phyloP scores from a whole-genome alignment of 2,888 invertebrate genomes.

The Belgica antarctica region DNA sequence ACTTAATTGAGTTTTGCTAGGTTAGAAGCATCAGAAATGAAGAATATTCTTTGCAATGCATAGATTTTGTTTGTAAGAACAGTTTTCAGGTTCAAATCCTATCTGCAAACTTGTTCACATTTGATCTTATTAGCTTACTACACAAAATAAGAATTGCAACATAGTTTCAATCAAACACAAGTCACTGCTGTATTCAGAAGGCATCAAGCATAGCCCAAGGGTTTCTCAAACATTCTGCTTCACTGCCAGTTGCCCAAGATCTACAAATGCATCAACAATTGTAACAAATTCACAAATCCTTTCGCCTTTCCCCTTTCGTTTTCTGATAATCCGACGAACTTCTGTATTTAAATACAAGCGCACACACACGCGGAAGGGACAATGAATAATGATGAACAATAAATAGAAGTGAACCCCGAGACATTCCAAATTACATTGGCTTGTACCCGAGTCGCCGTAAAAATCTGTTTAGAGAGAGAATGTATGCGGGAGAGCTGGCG shows the following conservation, averaged over 20 bases:
- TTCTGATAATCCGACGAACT: neutral
- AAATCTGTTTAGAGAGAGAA: neutral
- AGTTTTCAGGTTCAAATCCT: no score
- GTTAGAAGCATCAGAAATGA: no score
- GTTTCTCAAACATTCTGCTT: neutral
- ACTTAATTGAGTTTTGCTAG: no score
- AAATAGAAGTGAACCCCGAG: slow-evolving; percentile 2
- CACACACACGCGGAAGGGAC: slow-evolving; percentile 7
- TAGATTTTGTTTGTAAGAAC: no score
- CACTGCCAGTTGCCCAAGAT: slow-evolving; percentile 1
- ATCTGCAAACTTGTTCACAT: no score
- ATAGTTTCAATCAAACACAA: no score
- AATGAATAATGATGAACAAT: slow-evolving; percentile 35
- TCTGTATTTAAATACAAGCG: slow-evolving; percentile 23
- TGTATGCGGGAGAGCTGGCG: slow-evolving; percentile 41
- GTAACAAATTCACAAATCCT: slow-evolving; percentile 13
- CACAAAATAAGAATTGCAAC: no score
- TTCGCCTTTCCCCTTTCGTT: neutral
- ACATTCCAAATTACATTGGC: slow-evolving; percentile 29
- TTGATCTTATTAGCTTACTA: no score
- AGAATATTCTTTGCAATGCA: no score
- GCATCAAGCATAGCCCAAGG: neutral
- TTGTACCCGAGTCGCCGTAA: neutral
- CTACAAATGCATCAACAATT: slow-evolving; percentile 1
- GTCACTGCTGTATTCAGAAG: no score